phyloP scores from a whole-genome alignment of 2,797 vertebrate species.

The Trachurus trachurus region DNA sequence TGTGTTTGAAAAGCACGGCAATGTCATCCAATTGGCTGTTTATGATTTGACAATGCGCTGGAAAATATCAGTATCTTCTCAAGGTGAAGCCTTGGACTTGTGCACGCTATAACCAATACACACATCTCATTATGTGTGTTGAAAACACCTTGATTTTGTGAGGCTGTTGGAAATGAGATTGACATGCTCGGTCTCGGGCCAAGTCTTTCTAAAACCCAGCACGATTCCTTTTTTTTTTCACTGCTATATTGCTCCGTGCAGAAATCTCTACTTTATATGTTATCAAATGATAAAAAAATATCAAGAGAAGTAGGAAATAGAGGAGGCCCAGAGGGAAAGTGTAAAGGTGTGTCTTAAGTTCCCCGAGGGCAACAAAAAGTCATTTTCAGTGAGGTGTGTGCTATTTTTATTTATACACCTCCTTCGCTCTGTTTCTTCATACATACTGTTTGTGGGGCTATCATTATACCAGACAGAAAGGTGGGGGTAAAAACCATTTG shows the following conservation, averaged over 20 bases:
- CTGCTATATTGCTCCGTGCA: conserved; percentile 76
- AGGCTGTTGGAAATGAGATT: conserved; percentile 85
- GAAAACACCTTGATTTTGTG: conserved; percentile 81
- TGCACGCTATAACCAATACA: conserved; percentile 62
- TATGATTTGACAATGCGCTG: conserved; percentile 58
- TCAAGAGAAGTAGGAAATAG: conserved; percentile 80
- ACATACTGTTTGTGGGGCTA: conserved; percentile 88
- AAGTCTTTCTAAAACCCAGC: conserved; percentile 78
- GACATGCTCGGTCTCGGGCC: conserved; percentile 80
- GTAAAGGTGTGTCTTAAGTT: conserved; percentile 85
- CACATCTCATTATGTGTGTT: conserved; percentile 65
- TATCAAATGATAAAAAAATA: conserved; percentile 83
- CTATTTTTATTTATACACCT: conserved; percentile 90
- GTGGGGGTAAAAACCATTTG: conserved; percentile 85
- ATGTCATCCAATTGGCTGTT: conserved; percentile 47
- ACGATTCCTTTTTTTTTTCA: conserved; percentile 51
- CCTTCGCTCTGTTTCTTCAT: conserved; percentile 87
- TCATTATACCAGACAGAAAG: conserved; percentile 89
- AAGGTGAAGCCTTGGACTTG: conserved; percentile 75
- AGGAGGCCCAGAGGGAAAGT: conserved; percentile 74
- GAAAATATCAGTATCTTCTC: conserved; percentile 75
- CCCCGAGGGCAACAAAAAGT: conserved; percentile 90
- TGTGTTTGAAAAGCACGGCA: conserved; percentile 57
- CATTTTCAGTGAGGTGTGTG: conserved; percentile 87
- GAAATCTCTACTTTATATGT: conserved; percentile 84